Percentiles rank a stretch among this genome's conserved stretches.
Evolutionary conservation across 2,888 invertebrate species (phyloP).

Genomic region (Chromoteleia sp.): DNA sequence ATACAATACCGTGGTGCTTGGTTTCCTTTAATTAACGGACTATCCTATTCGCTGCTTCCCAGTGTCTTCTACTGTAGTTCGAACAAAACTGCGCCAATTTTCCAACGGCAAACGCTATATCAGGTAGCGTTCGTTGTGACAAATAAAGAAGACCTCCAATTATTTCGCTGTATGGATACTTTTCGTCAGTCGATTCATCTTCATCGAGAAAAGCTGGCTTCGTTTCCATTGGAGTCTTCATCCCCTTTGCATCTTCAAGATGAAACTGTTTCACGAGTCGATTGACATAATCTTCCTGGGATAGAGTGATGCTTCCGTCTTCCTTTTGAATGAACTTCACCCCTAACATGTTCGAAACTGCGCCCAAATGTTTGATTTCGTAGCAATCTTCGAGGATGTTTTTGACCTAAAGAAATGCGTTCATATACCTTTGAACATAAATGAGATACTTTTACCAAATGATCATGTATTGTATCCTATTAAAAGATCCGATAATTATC

Average conservation of each 20-base stretch:
- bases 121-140: constrained; percentile 60
- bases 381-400: constrained; percentile 46
- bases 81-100: constrained; percentile 19
- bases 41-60: constrained; percentile 57
- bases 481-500: too few species aligned
- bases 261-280: constrained; percentile 44
- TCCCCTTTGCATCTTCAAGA: constrained; percentile 40
- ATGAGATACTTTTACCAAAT: too few species aligned
- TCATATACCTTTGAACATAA: too few species aligned
- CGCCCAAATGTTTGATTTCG: constrained; percentile 62
- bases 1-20: constrained; percentile 21
- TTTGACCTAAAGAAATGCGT: too few species aligned
- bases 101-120: constrained; percentile 58
- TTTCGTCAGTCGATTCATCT: constrained; percentile 15
- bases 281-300: constrained; percentile 56
- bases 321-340: constrained; percentile 46
- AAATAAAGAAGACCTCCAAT: constrained; percentile 63
- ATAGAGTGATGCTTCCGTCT: constrained; percentile 24
- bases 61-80: constrained; percentile 38
- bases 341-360: constrained; percentile 61
- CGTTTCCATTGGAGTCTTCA: constrained; percentile 59
- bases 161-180: constrained; percentile 59
- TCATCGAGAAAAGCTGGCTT: constrained; percentile 41
- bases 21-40: constrained; percentile 36
- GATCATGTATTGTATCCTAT: too few species aligned